Evolutionary conservation across 2,888 invertebrate species (phyloP), one percentile per base, ranked within the genome.

Genomic region (Thelaira solivaga): DNA sequence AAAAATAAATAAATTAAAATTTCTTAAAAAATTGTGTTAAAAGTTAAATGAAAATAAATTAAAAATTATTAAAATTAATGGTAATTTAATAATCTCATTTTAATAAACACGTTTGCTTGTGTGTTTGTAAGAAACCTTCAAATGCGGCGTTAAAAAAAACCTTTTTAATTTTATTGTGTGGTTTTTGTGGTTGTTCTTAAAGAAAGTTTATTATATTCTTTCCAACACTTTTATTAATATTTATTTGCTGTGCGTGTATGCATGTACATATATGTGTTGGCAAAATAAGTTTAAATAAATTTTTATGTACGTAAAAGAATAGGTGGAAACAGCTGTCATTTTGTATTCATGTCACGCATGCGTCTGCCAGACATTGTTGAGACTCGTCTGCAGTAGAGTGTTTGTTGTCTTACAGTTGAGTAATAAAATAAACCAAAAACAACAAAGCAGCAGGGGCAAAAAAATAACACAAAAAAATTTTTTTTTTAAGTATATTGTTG

Each of bases 321-420:
- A 75, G 80, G 82, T 81, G 82, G 82, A 81, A 82, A 81, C 82
- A 81, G 80, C 81, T 82, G 83, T 83, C 83, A 84, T 83, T 82
- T 82, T 59, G 80, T 81, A 84, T 84, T 84, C 83, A 83, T 83
- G 82, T 84, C 83, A 84, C 83, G 80, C 76, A 80, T 81, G 76
- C 77, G 80, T 74, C 76, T 72, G 72, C 74, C 78, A 78, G 80
- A 75, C 80, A 80, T 78, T 80, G 77, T 75, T 75, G 74, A 77
- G 77, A 77, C 78, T 69, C 75, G 80, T 80, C 80, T 80, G 80
- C 73, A 72, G 61, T 74, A 67, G 74, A 78, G 74, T 78, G 65
- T n/a, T n/a, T n/a, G n/a, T 78, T 78, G 74, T 78, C 74, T 74
- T 77, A 67, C 80, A 71, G 74, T 77, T 71, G 53, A 74, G 51